phyloP scores from a whole-genome alignment of 2,113 vertebrate species.

The Barbus barbus region DNA sequence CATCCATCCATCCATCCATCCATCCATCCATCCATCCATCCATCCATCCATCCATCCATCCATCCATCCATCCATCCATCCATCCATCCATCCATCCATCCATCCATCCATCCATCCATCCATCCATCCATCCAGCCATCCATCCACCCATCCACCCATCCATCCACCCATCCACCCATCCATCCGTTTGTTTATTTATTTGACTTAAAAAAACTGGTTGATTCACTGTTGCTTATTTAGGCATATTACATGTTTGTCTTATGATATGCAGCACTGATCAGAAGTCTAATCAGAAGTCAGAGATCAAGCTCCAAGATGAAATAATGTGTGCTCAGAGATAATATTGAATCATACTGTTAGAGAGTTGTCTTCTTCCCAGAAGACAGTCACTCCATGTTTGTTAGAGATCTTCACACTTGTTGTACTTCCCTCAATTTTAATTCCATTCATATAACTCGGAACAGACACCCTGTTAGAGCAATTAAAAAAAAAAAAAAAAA shows the following conservation, averaged over 20 bases:
- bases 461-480: conserved; percentile 76
- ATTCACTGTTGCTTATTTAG: not conserved
- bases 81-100: too few relatives aligned
- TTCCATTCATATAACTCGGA: conserved; percentile 75
- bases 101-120: too few relatives aligned
- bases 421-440: conserved; percentile 71
- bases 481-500: too few relatives aligned
- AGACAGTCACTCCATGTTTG: conserved; percentile 78
- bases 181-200: too few relatives aligned
- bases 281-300: not conserved
- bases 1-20: too few relatives aligned
- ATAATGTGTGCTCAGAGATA: not conserved
- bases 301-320: not conserved
- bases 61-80: too few relatives aligned
- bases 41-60: too few relatives aligned
- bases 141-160: too few relatives aligned
- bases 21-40: too few relatives aligned
- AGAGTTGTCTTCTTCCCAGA: conserved; percentile 83
- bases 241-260: not conserved
- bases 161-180: too few relatives aligned
- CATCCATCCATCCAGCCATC: too few relatives aligned
- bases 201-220: too few relatives aligned
- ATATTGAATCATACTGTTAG: conserved; percentile 77
- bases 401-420: conserved; percentile 74
- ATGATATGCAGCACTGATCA: not conserved